Base-by-base conservation (phyloP, 2,113 vertebrate species). In the Scomber scombrus region DNA sequence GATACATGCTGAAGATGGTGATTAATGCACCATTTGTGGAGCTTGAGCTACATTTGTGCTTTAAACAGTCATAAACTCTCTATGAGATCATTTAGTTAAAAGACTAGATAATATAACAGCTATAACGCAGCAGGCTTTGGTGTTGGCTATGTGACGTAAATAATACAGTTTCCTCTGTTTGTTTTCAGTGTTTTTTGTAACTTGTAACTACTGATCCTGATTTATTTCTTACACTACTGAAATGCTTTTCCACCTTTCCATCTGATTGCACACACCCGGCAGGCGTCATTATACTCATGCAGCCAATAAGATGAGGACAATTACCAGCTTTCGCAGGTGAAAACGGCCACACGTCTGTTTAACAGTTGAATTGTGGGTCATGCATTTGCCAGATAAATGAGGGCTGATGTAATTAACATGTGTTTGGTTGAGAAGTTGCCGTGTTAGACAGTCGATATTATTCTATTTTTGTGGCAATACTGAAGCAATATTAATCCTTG, bases 401-500 rank as follows among this genome's bases (percentile, higher is more conserved):
- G 91, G 91, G 91, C 86, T 85, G 58, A 55, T 45, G 68, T 81
- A 34, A 85, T 86, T 74, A 80, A 81, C 31, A 62, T 61, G 71
- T 75, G 68, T 82, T 85, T 55, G 78, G 90, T 91, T 81, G 67
- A 85, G 79, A 87, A 71, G 88, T 87, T 82, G 89, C 84, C 65
- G 85, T 91, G 91, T 85, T 91, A 81, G 73, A 85, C 78, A 40
- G 55, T 87, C 64, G 31, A 86, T 90, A 82, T 90, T 85, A 66
- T 83, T 86, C 83, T 90, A 71, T 91, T 92, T 91, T 87, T 89
- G 89, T 93, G 93, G 92, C 93, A 94, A 95, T 94, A 95, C 88
- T 90, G 85, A 95, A 95, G 95, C 95, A 96, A 96, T 96, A 96
- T 92, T 89, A 89, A 92, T 92, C 90, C 86, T 89, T 85, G 66